Conservation (phyloP, 2,113 vertebrate genomes). For the Psammodynastes pulverulentus region DNA sequence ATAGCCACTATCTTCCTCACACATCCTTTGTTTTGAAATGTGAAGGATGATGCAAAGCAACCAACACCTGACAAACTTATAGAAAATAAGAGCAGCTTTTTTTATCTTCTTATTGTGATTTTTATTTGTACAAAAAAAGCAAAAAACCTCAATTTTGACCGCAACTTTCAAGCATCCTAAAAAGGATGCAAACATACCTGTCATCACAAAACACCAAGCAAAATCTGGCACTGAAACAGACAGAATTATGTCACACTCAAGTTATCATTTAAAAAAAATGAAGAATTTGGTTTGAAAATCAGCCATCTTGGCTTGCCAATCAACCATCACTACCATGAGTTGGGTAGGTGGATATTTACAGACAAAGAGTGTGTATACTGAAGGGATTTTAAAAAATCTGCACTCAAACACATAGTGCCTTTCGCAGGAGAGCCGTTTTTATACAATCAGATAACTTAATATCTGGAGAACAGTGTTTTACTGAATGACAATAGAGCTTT, state of each 20-base stretch:
- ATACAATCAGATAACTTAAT: not conserved
- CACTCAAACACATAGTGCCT: not conserved
- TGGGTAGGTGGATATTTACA: not conserved
- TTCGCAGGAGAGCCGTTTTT: not conserved
- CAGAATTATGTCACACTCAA: not conserved
- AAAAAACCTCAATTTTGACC: not conserved
- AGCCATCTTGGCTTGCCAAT: too few relatives aligned
- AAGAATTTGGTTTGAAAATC: not conserved
- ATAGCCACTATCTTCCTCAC: not conserved
- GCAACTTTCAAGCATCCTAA: not conserved
- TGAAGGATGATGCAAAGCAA: not conserved
- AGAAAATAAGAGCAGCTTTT: not conserved
- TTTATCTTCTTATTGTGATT: not conserved
- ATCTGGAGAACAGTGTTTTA: not conserved
- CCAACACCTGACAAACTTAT: not conserved
- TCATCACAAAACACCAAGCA: not conserved
- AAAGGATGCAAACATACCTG: not conserved
- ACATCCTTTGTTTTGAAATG: not conserved
- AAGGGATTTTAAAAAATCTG: not conserved
- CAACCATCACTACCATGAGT: too few relatives aligned
- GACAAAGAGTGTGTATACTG: not conserved
- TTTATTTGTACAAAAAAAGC: not conserved
- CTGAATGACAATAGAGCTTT: not conserved
- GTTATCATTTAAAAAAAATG: not conserved
- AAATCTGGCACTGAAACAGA: not conserved